Evolutionary conservation across 2,888 invertebrate genomes (phyloP), one percentile per base, ranked within the genome.

Genomic region (Dusona sp.): DNA sequence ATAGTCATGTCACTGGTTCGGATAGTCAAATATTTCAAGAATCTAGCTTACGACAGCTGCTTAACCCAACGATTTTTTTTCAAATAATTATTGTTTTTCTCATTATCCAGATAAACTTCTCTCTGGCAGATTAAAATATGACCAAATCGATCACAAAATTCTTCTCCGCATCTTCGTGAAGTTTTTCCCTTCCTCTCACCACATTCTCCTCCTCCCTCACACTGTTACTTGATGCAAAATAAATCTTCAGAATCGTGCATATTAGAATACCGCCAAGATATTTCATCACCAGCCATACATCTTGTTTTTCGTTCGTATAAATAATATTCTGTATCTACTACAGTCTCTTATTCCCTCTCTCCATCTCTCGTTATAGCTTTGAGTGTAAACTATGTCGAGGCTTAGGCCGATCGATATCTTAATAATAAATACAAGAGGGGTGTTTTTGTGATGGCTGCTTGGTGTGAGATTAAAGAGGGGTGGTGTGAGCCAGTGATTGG

Each of bases 361-460:
- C 54, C 25, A 16, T 54, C 65, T 68, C 74, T 54, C 51, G 36
- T 51, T 51, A 22, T 83, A 79, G 64, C 78, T 75, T 79, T 38
- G 79, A 67, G 67, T 83, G 67, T 80, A 83, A 78, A 86, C 79
- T 64, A 48, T 80, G 68, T 80, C 90, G 89, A 90, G 90, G 90
- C 91, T 92, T 89, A 92, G 91, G 90, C 89, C 92, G 93, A 92
- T 94, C 94, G 94, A 94, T 94, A 93, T 93, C 93, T 94, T 94
- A 94, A 94, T 94, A 94, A 94, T 94, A 93, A 94, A 94, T 94
- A 93, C 92, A 91, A 91, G 93, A 92, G 92, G 93, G 93, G 92
- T 92, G 91, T 90, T 88, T 88, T 90, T 61, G 91, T 90, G 93
- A 92, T 92, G 92, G 93, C 90, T 92, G 92, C 89, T 92, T 91